Conservation (phyloP, 2,797 vertebrate species). For the Helarctos malayanus region DNA sequence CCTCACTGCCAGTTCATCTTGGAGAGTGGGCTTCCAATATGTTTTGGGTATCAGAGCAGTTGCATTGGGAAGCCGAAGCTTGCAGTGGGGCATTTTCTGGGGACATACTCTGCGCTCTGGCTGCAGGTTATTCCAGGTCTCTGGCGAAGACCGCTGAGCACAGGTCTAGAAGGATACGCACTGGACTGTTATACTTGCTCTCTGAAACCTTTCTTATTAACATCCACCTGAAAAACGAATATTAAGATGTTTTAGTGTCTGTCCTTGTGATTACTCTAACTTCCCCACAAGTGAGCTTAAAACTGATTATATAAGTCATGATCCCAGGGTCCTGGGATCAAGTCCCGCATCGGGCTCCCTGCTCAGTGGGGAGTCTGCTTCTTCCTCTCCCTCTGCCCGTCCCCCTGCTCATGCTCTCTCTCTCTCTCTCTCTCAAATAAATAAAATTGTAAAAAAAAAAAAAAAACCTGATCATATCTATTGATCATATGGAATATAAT, state of each 20-base stretch:
- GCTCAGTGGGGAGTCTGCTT: neutral
- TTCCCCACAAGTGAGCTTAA: neutral
- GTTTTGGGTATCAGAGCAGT: neutral
- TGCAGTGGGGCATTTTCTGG: neutral
- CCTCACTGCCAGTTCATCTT: neutral
- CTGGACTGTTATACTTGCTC: neutral
- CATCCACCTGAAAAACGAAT: conserved; percentile 38
- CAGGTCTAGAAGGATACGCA: neutral
- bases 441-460: neutral
- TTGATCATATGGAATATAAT: neutral
- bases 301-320: neutral
- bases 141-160: neutral
- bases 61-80: neutral
- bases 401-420: neutral
- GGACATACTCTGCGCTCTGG: neutral
- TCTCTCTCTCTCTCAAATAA: neutral
- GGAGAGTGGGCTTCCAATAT: neutral
- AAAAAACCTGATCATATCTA: neutral
- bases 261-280: conserved; percentile 2
- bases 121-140: neutral
- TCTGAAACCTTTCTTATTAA: neutral
- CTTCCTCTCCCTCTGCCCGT: neutral
- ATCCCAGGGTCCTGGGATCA: neutral
- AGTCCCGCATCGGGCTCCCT: neutral
- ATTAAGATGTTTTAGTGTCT: conserved; percentile 7